Percentiles rank a stretch among this genome's conserved stretches.
Evolutionary conservation across 1,140 invertebrate species (phyloP).

Genomic region (Belonocnema kinseyi): DNA sequence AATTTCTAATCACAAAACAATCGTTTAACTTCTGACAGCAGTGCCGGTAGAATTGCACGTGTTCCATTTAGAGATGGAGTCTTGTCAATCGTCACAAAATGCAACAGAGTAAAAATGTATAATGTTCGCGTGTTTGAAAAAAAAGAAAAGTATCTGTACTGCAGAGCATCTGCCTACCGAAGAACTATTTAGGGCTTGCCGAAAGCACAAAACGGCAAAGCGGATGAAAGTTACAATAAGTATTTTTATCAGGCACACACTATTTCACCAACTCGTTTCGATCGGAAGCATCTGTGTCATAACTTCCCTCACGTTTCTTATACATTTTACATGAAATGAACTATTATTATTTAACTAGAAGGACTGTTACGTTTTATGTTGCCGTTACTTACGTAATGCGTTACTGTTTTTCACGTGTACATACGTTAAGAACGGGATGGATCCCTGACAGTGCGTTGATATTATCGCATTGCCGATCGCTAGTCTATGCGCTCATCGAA

Average conservation of each 20-base stretch:
- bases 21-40: constrained; percentile 1
- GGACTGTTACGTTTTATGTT: constrained; percentile 46
- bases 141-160: neutral
- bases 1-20: neutral
- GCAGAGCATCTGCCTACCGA: constrained; percentile 13
- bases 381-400: constrained; percentile 46
- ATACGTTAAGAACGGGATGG: constrained; percentile 33
- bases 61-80: constrained; percentile 31
- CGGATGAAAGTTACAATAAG: constrained; percentile 42
- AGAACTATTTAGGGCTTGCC: constrained; percentile 35
- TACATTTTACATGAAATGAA: constrained; percentile 5
- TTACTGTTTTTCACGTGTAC: constrained; percentile 52
- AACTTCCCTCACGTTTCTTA: constrained; percentile 16
- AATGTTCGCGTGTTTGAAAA: constrained; percentile 1
- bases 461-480: constrained; percentile 2
- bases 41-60: constrained; percentile 15
- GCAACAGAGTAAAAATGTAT: constrained; percentile 20
- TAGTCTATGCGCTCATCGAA: neutral
- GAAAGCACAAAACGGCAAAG: constrained; percentile 47
- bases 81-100: constrained; percentile 30
- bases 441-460: neutral
- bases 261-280: constrained; percentile 36
- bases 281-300: constrained; percentile 9
- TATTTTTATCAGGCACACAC: constrained; percentile 42
- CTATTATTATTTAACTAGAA: constrained; percentile 35